Percentiles rank a stretch among this genome's conserved stretches.
Evolutionary conservation across 2,113 vertebrate genomes (phyloP).

Genomic region (Hippocampus mohnikei): DNA sequence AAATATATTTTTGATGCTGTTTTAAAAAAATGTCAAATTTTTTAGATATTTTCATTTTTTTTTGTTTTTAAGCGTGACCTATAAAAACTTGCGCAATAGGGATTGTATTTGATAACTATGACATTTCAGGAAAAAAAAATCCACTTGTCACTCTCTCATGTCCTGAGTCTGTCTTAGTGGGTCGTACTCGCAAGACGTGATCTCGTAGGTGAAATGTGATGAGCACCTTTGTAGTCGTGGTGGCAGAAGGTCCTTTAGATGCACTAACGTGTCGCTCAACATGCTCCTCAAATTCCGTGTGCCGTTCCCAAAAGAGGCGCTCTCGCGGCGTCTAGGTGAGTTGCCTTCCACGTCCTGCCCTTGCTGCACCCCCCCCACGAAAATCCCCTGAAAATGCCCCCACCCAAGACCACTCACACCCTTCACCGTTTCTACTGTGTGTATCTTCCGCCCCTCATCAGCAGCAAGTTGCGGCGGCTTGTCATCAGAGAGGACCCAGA

Average conservation of each 20-base stretch:
- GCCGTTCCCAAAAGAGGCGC: conserved; percentile 63
- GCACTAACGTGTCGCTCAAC: conserved; percentile 50
- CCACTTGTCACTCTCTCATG: no score
- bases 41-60: no score
- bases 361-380: conserved; percentile 38
- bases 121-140: no score
- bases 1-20: no score
- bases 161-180: no score
- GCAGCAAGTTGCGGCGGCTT: not conserved
- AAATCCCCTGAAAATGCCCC: conserved; percentile 26
- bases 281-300: conserved; percentile 50
- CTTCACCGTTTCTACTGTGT: not conserved
- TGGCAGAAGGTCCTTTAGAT: not conserved
- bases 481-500: not conserved
- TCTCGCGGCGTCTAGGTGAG: conserved; percentile 68
- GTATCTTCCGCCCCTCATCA: not conserved
- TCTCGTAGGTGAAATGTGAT: not conserved
- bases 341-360: conserved; percentile 49
- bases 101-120: no score
- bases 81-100: no score
- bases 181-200: no score
- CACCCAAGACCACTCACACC: not conserved
- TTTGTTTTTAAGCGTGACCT: no score
- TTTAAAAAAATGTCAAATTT: no score
- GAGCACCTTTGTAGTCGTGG: not conserved